These are phyloP conservation scores for Argyra leucocephala DNA, from an alignment of 2,888 invertebrate genomes.

Conservation along the genomic window DNA sequence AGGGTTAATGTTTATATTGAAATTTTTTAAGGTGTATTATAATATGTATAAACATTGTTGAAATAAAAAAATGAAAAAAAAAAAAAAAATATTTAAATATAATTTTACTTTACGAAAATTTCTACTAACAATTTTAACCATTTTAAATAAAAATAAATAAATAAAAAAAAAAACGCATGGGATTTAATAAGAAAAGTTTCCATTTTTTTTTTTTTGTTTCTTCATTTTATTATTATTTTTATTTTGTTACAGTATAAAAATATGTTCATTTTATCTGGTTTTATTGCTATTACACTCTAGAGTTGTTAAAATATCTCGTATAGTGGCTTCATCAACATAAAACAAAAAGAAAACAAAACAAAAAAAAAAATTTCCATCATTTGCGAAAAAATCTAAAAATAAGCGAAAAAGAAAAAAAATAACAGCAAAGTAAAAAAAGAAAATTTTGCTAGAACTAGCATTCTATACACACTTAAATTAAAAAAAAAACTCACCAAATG, in stretches of 20 bases:
- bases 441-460: background rate
- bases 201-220: background rate
- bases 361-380: background rate
- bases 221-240: background rate
- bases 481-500: background rate
- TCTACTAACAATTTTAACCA: background rate
- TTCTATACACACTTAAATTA: background rate
- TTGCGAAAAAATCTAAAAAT: too few species aligned
- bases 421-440: background rate
- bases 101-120: background rate
- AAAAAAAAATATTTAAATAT: background rate
- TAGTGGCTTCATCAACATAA: conserved; percentile 3
- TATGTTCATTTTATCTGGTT: conserved; percentile 3
- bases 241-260: background rate
- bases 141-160: background rate
- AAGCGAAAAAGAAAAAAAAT: too few species aligned
- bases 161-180: background rate
- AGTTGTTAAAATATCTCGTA: background rate
- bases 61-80: background rate
- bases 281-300: conserved; percentile 1
- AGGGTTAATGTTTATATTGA: too few species aligned
- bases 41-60: background rate
- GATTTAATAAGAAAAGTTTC: conserved; percentile 4
- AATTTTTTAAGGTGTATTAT: too few species aligned
- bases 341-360: background rate